These are phyloP conservation scores for Sesamia nonagrioides DNA, from an alignment of 1,140 invertebrate genomes.

Conservation along the genomic window DNA sequence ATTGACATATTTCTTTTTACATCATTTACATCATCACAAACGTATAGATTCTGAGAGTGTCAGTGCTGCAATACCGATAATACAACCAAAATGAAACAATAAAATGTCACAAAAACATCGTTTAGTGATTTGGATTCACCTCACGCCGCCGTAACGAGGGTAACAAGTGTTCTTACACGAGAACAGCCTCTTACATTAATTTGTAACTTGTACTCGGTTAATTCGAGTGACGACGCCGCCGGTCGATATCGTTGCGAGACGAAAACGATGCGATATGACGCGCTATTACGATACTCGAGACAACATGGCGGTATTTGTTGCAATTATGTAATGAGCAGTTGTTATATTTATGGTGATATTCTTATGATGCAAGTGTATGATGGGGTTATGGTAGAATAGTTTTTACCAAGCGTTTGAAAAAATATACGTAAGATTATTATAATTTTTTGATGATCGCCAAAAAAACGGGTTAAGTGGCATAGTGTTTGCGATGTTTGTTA, in stretches of 20 bases:
- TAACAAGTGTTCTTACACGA: slow-evolving; percentile 19
- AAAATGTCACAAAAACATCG: neutral
- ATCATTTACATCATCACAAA: no score
- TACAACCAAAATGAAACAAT: neutral
- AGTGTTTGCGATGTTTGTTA: no score
- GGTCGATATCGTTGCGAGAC: slow-evolving; percentile 24
- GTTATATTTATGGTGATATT: neutral
- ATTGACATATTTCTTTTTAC: no score
- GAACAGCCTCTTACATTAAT: slow-evolving; percentile 13
- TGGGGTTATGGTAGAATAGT: neutral
- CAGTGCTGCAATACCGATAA: neutral
- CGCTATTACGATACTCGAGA: slow-evolving; percentile 55
- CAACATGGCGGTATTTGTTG: slow-evolving; percentile 6
- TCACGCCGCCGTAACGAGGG: slow-evolving; percentile 16
- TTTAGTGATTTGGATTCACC: neutral
- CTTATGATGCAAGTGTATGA: no score
- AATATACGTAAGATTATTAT: no score
- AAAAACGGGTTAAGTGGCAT: no score
- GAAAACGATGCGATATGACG: slow-evolving; percentile 18
- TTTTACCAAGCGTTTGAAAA: no score
- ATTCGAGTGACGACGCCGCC: neutral
- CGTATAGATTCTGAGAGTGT: no score
- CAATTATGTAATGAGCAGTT: neutral
- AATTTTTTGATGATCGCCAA: no score
- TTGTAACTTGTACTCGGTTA: neutral